These are phyloP conservation scores for Cercopithecus mona DNA, from an alignment of 2,113 vertebrate genomes.

Conservation along the genomic window DNA sequence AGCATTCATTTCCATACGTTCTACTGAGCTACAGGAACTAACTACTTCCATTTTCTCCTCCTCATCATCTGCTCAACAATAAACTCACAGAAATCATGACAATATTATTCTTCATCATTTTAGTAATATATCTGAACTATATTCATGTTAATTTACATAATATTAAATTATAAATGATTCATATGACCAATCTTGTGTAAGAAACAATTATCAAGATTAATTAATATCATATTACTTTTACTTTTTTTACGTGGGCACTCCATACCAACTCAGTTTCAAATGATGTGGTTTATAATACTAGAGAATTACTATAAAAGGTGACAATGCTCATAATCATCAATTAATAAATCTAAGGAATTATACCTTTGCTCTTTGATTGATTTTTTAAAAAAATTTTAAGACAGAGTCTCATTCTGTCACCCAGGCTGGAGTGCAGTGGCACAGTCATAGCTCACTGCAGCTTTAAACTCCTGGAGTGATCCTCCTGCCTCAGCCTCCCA, in stretches of 20 bases:
- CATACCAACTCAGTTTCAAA: not conserved
- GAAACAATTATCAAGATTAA: slow-evolving; percentile 44
- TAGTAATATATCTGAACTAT: not conserved
- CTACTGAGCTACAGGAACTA: slow-evolving; percentile 7
- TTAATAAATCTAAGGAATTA: not conserved
- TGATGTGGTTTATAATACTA: not conserved
- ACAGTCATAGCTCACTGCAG: too few relatives aligned
- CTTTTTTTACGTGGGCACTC: not conserved
- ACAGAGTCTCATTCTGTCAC: too few relatives aligned
- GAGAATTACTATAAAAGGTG: not conserved
- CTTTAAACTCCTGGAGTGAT: too few relatives aligned
- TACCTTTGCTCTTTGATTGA: not conserved
- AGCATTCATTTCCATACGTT: slow-evolving; percentile 42
- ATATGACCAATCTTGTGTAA: not conserved
- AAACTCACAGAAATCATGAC: not conserved
- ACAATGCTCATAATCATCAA: not conserved
- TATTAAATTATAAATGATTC: slow-evolving; percentile 42
- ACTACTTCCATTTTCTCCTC: slow-evolving; percentile 3
- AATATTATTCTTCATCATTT: slow-evolving; percentile 39
- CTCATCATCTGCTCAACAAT: slow-evolving; percentile 19
- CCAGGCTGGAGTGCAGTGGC: too few relatives aligned
- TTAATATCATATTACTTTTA: slow-evolving; percentile 18
- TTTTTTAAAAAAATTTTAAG: not conserved
- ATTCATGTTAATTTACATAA: slow-evolving; percentile 44
- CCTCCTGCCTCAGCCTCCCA: too few relatives aligned